Evolutionary conservation across 2,888 invertebrate genomes (phyloP).

Genomic region (Ramazzottius varieornatus): DNA sequence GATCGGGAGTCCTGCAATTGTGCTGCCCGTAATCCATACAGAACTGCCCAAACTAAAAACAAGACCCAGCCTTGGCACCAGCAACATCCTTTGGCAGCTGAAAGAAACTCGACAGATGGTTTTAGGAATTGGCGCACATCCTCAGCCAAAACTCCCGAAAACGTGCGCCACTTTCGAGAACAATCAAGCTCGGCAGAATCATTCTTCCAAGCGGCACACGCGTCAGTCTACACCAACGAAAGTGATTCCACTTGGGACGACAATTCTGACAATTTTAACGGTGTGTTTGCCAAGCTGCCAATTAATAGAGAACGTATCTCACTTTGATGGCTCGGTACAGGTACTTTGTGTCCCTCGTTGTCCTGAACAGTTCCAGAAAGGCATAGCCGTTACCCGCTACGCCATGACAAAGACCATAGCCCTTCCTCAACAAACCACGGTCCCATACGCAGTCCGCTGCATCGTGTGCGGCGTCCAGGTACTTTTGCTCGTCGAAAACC

Average conservation of each 20-base stretch:
- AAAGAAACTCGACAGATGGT: too few relatives aligned
- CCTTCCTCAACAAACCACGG: conserved; percentile 49
- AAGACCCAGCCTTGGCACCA: conserved; percentile 4
- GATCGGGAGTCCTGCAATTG: conserved; percentile 36
- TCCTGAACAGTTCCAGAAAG: conserved; percentile 46
- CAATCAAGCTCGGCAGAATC: too few relatives aligned
- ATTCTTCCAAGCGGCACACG: too few relatives aligned
- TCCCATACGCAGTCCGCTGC: conserved; percentile 54
- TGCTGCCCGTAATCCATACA: conserved; percentile 42
- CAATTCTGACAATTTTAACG: too few relatives aligned
- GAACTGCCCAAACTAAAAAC: conserved; percentile 48
- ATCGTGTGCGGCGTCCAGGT: conserved; percentile 37
- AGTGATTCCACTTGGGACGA: neutral
- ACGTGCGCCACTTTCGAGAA: too few relatives aligned
- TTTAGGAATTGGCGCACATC: too few relatives aligned
- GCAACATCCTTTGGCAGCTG: too few relatives aligned
- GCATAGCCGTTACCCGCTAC: conserved; percentile 61
- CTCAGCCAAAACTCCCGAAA: too few relatives aligned
- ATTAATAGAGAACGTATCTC: too few relatives aligned
- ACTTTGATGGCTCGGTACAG: conserved; percentile 38
- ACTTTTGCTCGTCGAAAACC: conserved; percentile 40
- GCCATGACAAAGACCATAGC: conserved; percentile 66
- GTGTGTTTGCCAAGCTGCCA: too few relatives aligned
- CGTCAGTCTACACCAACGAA: too few relatives aligned
- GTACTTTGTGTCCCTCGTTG: conserved; percentile 38